These are phyloP conservation scores for Beroe ovata DNA, from an alignment of 37 sponge, comb jelly and placozoan genomes.

Conservation along the genomic window DNA sequence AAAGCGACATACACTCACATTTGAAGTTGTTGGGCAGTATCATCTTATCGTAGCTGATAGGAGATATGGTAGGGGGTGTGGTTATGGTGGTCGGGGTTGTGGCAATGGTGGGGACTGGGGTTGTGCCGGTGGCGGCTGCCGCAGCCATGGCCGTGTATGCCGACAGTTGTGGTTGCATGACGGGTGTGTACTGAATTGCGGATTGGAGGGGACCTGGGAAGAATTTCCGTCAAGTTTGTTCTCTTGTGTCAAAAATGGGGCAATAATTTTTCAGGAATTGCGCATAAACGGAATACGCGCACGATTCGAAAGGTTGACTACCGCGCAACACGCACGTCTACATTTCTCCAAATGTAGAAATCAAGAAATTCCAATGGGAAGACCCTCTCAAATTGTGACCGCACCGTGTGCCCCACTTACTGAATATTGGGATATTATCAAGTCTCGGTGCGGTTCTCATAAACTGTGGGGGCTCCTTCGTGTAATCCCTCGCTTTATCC, in stretches of 20 bases:
- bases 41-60: constrained; percentile 59
- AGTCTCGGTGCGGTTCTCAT: constrained; percentile 7
- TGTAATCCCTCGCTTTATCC: constrained; percentile 85
- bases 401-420: background rate
- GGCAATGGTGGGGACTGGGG: constrained; percentile 14
- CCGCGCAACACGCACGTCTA: no score
- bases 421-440: constrained; percentile 35
- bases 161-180: constrained; percentile 38
- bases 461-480: constrained; percentile 21
- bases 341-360: background rate
- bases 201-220: constrained; percentile 15
- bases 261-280: no score
- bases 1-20: constrained; percentile 36
- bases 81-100: constrained; percentile 2
- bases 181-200: constrained; percentile 13
- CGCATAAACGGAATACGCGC: no score
- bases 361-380: background rate
- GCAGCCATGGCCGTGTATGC: constrained; percentile 9
- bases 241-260: no score
- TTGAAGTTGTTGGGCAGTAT: constrained; percentile 64
- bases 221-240: no score
- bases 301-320: no score
- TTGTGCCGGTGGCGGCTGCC: background rate
- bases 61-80: constrained; percentile 8
- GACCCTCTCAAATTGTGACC: background rate